phyloP scores from a whole-genome alignment of 2,888 invertebrate species.

The Elysia crispata region DNA sequence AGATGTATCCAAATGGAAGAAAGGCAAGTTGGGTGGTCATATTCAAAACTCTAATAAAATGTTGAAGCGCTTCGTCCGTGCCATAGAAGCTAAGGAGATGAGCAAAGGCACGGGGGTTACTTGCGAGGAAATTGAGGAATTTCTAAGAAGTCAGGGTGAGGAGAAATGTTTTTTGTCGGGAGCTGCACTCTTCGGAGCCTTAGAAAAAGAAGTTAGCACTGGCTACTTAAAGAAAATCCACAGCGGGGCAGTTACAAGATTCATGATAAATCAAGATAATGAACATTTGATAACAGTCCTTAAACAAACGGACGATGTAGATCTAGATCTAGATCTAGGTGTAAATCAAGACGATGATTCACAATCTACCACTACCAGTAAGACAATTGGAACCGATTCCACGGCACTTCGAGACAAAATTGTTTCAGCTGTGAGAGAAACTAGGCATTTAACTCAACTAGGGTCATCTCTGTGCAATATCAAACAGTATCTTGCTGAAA shows the following conservation, averaged over 20 bases:
- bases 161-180: constrained; percentile 49
- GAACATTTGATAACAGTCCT: constrained; percentile 23
- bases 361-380: no score
- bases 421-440: constrained; percentile 36
- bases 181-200: constrained; percentile 44
- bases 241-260: no score
- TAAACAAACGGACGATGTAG: no score
- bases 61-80: constrained; percentile 45
- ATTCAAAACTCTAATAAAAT: constrained; percentile 56
- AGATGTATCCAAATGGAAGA: constrained; percentile 84
- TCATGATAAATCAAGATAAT: constrained; percentile 1
- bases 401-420: not conserved
- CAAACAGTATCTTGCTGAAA: constrained; percentile 33
- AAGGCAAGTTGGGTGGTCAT: constrained; percentile 79
- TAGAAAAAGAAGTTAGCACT: constrained; percentile 47
- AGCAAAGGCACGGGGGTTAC: constrained; percentile 51
- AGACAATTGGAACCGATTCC: no score
- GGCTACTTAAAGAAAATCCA: constrained; percentile 38
- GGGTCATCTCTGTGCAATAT: constrained; percentile 36
- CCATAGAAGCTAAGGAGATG: constrained; percentile 38
- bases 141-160: constrained; percentile 33
- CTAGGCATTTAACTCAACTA: constrained; percentile 26
- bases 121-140: constrained; percentile 41
- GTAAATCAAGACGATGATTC: no score
- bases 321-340: no score